Conservation (phyloP, 2,113 vertebrate genomes). For the Mustelus asterias region DNA sequence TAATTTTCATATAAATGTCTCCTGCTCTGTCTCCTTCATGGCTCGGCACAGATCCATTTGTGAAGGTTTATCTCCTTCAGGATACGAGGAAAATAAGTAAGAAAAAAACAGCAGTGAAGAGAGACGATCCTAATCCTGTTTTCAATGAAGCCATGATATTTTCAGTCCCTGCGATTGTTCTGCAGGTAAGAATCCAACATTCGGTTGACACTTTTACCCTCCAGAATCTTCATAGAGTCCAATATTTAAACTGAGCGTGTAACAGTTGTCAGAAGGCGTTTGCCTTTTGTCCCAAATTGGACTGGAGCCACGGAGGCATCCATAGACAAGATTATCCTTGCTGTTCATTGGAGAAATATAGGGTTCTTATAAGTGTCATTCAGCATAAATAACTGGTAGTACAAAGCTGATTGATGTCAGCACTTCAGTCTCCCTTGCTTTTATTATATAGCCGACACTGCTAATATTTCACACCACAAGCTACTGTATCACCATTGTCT, state of each 20-base stretch:
- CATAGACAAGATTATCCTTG: neutral
- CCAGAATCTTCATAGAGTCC: neutral
- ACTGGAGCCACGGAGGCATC: neutral
- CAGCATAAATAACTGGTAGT: neutral
- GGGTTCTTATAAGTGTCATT: neutral
- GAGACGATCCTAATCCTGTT: constrained; percentile 88
- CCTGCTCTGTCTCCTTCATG: neutral
- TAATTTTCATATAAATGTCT: constrained; percentile 3
- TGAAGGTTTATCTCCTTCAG: constrained; percentile 97
- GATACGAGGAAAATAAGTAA: constrained; percentile 97
- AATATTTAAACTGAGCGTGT: neutral
- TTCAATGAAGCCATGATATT: constrained; percentile 99
- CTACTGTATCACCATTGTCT: neutral
- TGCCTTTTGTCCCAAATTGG: neutral
- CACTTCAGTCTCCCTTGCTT: neutral
- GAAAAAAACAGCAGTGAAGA: constrained; percentile 89
- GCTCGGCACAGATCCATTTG: constrained; percentile 75
- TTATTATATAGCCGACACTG: neutral
- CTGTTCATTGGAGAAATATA: neutral
- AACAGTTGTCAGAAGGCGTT: neutral
- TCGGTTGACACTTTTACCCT: neutral
- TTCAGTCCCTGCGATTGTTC: constrained; percentile 83
- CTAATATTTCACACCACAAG: neutral
- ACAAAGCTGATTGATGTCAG: neutral
- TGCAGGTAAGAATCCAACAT: constrained; percentile 69